Evolutionary conservation across 2,797 vertebrate genomes (phyloP).

Genomic region (Glossophaga mutica): DNA sequence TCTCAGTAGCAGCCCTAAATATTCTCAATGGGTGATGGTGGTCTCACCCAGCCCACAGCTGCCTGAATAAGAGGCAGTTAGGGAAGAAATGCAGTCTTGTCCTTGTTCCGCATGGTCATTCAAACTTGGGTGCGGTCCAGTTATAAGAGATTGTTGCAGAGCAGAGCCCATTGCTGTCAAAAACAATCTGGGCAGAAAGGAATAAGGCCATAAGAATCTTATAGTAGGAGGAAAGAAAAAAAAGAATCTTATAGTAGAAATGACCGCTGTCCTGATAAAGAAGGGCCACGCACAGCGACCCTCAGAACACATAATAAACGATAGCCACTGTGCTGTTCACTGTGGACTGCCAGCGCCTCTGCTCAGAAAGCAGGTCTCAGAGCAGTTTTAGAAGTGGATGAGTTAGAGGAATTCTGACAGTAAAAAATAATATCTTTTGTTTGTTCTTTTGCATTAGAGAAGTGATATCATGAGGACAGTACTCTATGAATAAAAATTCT

Average conservation of each 20-base stretch:
- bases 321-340: neutral
- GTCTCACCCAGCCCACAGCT: neutral
- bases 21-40: neutral
- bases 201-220: neutral
- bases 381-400: conserved; percentile 28
- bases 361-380: neutral
- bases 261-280: neutral
- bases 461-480: neutral
- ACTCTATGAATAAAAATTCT: neutral
- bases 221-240: neutral
- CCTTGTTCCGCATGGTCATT: neutral
- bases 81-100: neutral
- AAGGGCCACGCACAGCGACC: neutral
- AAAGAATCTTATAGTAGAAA: neutral
- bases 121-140: neutral
- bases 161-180: neutral
- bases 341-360: neutral
- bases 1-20: conserved; percentile 39
- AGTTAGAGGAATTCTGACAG: neutral
- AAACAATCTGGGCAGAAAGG: neutral
- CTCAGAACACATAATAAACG: neutral
- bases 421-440: neutral
- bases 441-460: neutral
- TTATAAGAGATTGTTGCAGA: neutral
- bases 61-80: conserved; percentile 8